phyloP scores from a whole-genome alignment of 2,113 vertebrate species.

The Camarhynchus parvulus region DNA sequence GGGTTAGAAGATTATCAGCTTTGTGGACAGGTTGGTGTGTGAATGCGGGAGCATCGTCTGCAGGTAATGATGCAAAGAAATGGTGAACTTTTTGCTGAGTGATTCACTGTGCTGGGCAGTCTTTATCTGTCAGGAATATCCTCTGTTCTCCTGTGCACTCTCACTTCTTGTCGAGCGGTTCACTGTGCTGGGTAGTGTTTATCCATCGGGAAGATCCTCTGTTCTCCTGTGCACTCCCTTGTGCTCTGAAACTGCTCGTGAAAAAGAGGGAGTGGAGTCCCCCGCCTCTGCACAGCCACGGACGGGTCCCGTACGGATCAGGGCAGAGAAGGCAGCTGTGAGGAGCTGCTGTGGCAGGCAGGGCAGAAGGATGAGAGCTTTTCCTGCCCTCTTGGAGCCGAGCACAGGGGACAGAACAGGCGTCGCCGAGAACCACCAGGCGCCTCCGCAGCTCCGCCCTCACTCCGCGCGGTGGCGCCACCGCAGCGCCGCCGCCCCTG shows the following conservation, averaged over 20 bases:
- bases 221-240: fast-evolving
- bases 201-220: fast-evolving
- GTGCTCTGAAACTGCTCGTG: neutral
- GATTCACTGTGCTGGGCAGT: neutral
- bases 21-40: fast-evolving
- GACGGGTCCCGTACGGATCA: fast-evolving
- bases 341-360: neutral
- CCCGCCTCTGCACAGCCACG: fast-evolving
- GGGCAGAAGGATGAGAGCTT: neutral
- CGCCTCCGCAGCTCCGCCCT: fast-evolving
- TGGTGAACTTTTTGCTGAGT: fast-evolving
- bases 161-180: fast-evolving
- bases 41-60: fast-evolving
- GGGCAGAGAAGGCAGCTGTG: neutral
- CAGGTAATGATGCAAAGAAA: neutral
- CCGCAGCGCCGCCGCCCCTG: fast-evolving
- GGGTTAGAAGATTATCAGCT: fast-evolving
- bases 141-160: fast-evolving
- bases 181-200: neutral
- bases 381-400: too few relatives aligned
- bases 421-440: fast-evolving
- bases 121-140: fast-evolving
- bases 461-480: neutral
- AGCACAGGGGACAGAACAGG: fast-evolving
- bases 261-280: fast-evolving